Conservation (phyloP, 2,888 invertebrate genomes). For the Noctua pronuba region DNA sequence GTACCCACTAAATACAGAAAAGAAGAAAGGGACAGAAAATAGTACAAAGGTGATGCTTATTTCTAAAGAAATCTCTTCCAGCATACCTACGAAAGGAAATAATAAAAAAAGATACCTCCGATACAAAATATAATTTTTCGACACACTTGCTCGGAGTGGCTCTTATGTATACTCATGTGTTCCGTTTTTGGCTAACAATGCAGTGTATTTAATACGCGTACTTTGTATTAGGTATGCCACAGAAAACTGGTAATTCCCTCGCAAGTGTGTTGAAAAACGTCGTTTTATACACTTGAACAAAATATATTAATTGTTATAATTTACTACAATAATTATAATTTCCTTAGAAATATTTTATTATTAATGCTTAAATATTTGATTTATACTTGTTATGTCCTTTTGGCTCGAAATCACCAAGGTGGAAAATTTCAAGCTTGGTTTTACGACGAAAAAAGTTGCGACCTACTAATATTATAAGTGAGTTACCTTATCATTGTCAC, state of each 20-base stretch:
- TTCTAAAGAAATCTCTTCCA: no score
- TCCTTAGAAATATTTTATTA: neutral
- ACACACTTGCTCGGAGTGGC: neutral
- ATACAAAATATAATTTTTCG: neutral
- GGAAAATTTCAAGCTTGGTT: neutral
- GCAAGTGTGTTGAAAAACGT: neutral
- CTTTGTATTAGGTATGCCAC: neutral
- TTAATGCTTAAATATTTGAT: neutral
- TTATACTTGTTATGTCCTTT: neutral
- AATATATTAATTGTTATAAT: neutral
- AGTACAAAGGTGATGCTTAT: no score
- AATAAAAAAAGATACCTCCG: no score
- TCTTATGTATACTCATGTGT: neutral
- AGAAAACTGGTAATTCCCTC: neutral
- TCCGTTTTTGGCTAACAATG: neutral
- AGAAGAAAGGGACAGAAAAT: no score
- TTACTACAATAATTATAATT: neutral
- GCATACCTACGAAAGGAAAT: no score
- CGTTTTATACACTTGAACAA: neutral
- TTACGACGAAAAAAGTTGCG: neutral
- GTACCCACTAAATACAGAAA: no score
- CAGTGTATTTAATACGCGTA: neutral
- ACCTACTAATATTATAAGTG: neutral
- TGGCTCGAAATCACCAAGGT: neutral
- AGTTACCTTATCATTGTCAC: neutral